Percentiles rank a stretch among this genome's conserved stretches.
Evolutionary conservation across 2,113 vertebrate genomes (phyloP).

Genomic region (Semnornis frantzii): DNA sequence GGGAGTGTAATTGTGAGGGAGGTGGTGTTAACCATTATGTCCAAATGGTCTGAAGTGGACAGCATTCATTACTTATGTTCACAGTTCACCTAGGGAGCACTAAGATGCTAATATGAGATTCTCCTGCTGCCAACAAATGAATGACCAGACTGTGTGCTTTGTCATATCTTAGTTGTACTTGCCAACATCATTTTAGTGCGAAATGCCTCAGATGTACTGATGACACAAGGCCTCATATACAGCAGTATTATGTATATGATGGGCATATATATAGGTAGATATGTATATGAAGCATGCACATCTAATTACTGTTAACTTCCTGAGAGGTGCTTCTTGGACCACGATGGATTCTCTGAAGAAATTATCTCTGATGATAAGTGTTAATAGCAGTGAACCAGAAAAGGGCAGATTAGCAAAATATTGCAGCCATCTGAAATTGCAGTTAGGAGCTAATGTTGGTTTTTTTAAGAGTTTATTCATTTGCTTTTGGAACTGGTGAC

Average conservation of each 20-base stretch:
- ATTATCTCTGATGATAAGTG: background rate
- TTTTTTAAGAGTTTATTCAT: background rate
- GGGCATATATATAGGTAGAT: background rate
- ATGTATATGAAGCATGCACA: background rate
- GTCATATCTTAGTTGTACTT: background rate
- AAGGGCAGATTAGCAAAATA: conserved; percentile 1
- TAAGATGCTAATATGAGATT: background rate
- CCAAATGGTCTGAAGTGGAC: background rate
- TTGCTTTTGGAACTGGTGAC: background rate
- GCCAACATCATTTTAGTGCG: background rate
- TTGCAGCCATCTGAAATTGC: background rate
- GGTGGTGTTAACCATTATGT: background rate
- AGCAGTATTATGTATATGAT: background rate
- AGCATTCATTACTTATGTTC: background rate
- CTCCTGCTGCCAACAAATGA: background rate
- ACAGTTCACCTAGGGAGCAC: background rate
- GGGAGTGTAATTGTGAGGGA: background rate
- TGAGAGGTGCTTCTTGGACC: background rate
- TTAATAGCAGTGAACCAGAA: conserved; percentile 7
- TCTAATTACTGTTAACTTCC: background rate
- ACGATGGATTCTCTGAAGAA: conserved; percentile 7
- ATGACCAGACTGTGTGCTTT: background rate
- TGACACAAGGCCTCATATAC: background rate
- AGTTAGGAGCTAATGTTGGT: background rate
- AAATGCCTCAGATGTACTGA: background rate